Evolutionary conservation across 2,888 invertebrate genomes (phyloP).

Genomic region (Alentia gelatinosa): DNA sequence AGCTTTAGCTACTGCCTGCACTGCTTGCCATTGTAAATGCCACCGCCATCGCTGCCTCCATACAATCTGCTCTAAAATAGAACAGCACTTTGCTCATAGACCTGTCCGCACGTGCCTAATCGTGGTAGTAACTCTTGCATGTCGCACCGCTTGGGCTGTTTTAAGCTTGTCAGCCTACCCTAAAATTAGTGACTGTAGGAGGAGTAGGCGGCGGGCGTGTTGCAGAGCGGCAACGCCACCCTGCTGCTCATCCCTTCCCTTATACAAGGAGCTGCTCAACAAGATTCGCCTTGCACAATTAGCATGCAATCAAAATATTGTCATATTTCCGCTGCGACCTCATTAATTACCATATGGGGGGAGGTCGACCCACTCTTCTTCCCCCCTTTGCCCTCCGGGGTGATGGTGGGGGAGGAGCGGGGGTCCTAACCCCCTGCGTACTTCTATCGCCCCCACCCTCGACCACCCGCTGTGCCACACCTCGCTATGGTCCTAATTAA

Average conservation of each 20-base stretch:
- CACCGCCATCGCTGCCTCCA: neutral
- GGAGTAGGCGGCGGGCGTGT: neutral
- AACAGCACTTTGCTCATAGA: neutral
- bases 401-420: no score
- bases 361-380: neutral
- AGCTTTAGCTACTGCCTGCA: neutral
- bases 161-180: neutral
- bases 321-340: constrained; percentile 11
- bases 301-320: constrained; percentile 52
- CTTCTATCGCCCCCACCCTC: neutral
- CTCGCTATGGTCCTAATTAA: neutral
- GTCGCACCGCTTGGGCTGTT: neutral
- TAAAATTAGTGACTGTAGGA: neutral
- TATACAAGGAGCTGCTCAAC: neutral
- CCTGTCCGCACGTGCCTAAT: neutral
- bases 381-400: no score
- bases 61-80: neutral
- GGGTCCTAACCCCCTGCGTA: neutral
- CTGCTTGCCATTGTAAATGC: neutral
- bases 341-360: constrained; percentile 48
- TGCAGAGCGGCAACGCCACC: neutral
- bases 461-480: constrained; percentile 5
- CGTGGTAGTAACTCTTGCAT: neutral
- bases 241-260: neutral
- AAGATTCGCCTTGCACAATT: neutral